These are phyloP conservation scores for Adrianichthys oophorus DNA, from an alignment of 2,797 vertebrate species.

Conservation along the genomic window DNA sequence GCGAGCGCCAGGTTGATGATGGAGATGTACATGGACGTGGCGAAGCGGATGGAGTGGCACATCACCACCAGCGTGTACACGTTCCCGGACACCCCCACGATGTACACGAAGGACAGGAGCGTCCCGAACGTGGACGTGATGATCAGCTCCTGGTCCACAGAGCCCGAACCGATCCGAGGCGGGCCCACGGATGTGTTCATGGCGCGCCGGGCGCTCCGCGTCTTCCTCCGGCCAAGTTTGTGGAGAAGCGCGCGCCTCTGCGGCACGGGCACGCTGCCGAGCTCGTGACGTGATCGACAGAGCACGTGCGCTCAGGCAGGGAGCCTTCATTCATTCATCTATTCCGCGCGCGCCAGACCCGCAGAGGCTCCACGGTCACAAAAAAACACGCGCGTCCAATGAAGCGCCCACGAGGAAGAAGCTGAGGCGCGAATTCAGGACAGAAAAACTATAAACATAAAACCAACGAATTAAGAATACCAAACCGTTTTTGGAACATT, in stretches of 20 bases:
- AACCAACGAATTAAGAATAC: too few relatives aligned
- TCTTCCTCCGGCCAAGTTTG: constrained; percentile 40
- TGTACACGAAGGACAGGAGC: constrained; percentile 85
- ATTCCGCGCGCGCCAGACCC: too few relatives aligned
- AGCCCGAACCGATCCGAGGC: constrained; percentile 53
- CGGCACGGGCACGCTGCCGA: too few relatives aligned
- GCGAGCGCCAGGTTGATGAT: constrained; percentile 91
- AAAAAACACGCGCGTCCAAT: too few relatives aligned
- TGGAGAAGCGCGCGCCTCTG: constrained; percentile 34
- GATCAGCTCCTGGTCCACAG: constrained; percentile 77
- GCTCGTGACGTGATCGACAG: too few relatives aligned
- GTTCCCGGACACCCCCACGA: constrained; percentile 87
- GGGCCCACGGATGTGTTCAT: constrained; percentile 67
- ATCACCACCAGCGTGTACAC: constrained; percentile 90
- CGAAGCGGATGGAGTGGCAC: constrained; percentile 87
- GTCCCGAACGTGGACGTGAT: constrained; percentile 87
- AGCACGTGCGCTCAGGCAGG: too few relatives aligned
- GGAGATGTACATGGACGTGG: constrained; percentile 90
- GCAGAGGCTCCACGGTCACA: too few relatives aligned
- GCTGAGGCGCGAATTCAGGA: too few relatives aligned
- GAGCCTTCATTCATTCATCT: too few relatives aligned
- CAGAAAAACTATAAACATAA: too few relatives aligned
- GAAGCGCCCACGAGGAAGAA: too few relatives aligned
- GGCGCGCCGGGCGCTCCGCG: constrained; percentile 10
- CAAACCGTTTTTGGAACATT: too few relatives aligned